These are phyloP conservation scores for Ridgeia piscesae DNA, from an alignment of 1,140 invertebrate species.

Conservation along the genomic window DNA sequence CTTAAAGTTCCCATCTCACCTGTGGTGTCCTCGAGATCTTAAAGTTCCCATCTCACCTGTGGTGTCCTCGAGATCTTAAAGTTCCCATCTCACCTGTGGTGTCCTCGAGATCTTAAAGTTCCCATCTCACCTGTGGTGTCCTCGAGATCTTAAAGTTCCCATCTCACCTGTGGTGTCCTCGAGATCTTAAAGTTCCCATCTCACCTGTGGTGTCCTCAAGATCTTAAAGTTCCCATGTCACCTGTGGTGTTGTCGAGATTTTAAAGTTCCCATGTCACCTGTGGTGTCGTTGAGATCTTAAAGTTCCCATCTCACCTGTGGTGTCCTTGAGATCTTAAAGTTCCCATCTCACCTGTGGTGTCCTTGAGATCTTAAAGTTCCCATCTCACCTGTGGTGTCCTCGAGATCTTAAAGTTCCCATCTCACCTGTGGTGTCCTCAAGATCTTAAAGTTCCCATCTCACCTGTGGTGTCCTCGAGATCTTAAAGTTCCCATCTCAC, in stretches of 20 bases:
- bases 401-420: conserved; percentile 81
- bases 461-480: conserved; percentile 89
- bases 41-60: conserved; percentile 61
- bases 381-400: conserved; percentile 75
- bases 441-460: conserved; percentile 72
- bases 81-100: conserved; percentile 66
- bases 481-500: conserved; percentile 71
- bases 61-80: conserved; percentile 90
- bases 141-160: conserved; percentile 85
- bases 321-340: conserved; percentile 86
- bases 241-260: conserved; percentile 86
- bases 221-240: conserved; percentile 75
- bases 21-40: conserved; percentile 90
- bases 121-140: conserved; percentile 73
- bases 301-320: conserved; percentile 66
- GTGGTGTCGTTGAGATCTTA: conserved; percentile 90
- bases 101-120: conserved; percentile 90
- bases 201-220: conserved; percentile 85
- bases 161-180: conserved; percentile 78
- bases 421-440: conserved; percentile 81
- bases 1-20: conserved; percentile 66
- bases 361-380: conserved; percentile 88
- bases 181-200: conserved; percentile 76
- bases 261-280: conserved; percentile 66
- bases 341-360: conserved; percentile 70